A percentile compares a stretch with the other conserved stretches of the same genome.
These are phyloP conservation scores for Drosophila affinis DNA, from an alignment of 2,888 invertebrate genomes.

Conservation along the genomic window DNA sequence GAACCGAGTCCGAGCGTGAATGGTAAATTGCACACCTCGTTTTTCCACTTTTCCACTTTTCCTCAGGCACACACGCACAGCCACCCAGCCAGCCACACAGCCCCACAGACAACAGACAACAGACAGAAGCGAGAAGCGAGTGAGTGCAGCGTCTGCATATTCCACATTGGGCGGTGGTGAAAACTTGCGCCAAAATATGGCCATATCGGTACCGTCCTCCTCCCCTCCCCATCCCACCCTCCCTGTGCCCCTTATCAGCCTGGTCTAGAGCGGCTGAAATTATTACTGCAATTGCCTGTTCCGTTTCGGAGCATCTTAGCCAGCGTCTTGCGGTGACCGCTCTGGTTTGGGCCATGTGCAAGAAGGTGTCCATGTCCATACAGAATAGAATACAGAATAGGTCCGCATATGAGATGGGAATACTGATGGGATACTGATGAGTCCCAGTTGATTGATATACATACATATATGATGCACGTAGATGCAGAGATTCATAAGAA, in stretches of 20 bases:
- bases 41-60: slow-evolving; percentile 73
- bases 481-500: background rate
- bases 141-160: slow-evolving; percentile 50
- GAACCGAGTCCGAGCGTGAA: background rate
- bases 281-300: slow-evolving; percentile 40
- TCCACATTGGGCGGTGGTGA: slow-evolving; percentile 60
- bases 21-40: slow-evolving; percentile 33
- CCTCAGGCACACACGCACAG: slow-evolving; percentile 51
- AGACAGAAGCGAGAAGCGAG: slow-evolving; percentile 24
- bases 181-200: slow-evolving; percentile 64
- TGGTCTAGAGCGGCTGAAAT: slow-evolving; percentile 27
- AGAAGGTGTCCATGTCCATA: background rate
- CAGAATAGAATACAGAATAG: background rate
- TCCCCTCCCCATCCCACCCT: background rate
- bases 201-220: slow-evolving; percentile 35
- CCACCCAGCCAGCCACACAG: slow-evolving; percentile 4
- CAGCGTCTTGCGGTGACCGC: slow-evolving; percentile 7
- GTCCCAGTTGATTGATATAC: too few species aligned
- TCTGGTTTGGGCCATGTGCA: background rate
- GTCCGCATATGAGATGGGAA: background rate
- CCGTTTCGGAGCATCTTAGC: slow-evolving; percentile 10
- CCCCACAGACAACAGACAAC: too few species aligned
- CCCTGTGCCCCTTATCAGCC: background rate
- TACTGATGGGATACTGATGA: background rate
- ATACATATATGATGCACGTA: too few species aligned